These are phyloP conservation scores for Myotis lucifugus DNA, from an alignment of 2,113 vertebrate species.

Conservation along the genomic window DNA sequence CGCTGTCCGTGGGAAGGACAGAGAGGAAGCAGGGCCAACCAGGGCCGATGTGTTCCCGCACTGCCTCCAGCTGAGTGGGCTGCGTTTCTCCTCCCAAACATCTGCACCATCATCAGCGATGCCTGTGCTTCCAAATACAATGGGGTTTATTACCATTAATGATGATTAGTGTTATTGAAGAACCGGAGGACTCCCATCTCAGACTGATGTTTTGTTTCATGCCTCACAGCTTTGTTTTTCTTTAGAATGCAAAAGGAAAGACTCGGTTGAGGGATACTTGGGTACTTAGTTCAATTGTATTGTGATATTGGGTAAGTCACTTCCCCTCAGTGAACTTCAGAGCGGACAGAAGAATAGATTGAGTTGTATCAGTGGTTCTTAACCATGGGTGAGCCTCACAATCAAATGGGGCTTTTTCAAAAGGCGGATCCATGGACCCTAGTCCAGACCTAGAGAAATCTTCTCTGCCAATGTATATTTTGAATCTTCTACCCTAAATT, in stretches of 20 bases:
- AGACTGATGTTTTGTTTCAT: background rate
- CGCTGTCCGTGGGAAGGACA: fast-evolving
- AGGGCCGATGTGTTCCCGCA: background rate
- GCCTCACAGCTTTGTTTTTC: background rate
- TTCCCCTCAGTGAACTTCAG: background rate
- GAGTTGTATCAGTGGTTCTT: background rate
- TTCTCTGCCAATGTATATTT: background rate
- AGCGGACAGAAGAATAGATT: background rate
- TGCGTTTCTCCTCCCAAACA: background rate
- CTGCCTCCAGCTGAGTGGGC: background rate
- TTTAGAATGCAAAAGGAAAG: conserved; percentile 28
- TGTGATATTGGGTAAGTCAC: background rate
- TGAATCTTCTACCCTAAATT: background rate
- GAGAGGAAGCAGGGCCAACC: background rate
- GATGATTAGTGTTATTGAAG: background rate
- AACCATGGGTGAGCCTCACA: background rate
- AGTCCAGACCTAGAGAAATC: background rate
- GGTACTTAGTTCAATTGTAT: background rate
- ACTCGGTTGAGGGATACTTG: background rate
- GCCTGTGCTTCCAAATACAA: conserved; percentile 20
- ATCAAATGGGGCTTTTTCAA: background rate
- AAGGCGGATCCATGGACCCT: background rate
- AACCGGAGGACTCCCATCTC: background rate
- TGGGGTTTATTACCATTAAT: conserved; percentile 38
- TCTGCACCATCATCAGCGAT: background rate